These are phyloP conservation scores for Bostrychus sinensis DNA, from an alignment of 2,113 vertebrate species.

Conservation along the genomic window DNA sequence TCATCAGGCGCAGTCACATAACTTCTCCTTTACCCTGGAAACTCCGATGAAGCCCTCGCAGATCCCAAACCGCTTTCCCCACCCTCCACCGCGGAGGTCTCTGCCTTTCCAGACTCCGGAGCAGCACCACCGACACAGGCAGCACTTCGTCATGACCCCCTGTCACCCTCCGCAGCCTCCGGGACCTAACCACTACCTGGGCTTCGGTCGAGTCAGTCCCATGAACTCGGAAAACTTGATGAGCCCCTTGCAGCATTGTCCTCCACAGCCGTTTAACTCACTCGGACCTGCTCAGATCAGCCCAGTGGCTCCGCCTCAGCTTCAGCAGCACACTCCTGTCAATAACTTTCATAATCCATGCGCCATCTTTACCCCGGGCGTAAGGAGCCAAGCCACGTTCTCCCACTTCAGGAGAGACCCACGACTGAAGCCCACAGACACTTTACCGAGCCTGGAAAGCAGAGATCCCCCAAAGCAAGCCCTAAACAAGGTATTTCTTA, in stretches of 20 bases:
- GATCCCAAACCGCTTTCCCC: constrained; percentile 42
- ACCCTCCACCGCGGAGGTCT: constrained; percentile 15
- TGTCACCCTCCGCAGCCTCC: background rate
- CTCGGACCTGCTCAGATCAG: background rate
- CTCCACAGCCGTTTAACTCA: background rate
- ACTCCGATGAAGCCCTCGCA: constrained; percentile 63
- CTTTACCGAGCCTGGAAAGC: constrained; percentile 15
- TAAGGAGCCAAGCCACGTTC: background rate
- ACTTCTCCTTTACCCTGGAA: constrained; percentile 31
- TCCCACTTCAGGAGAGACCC: constrained; percentile 16
- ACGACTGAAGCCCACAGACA: constrained; percentile 13
- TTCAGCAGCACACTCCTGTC: background rate
- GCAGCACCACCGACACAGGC: background rate
- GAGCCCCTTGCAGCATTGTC: background rate
- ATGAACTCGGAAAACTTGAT: background rate
- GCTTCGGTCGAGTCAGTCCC: background rate
- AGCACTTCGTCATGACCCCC: background rate
- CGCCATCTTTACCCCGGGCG: background rate
- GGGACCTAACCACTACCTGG: background rate
- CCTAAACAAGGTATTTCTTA: constrained; percentile 47
- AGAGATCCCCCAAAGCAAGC: constrained; percentile 22
- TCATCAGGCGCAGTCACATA: background rate
- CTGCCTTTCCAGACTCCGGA: background rate
- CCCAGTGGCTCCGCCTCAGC: background rate
- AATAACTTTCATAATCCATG: background rate